Conservation (phyloP, 2,113 vertebrate genomes). For the Anolis sagrei region DNA sequence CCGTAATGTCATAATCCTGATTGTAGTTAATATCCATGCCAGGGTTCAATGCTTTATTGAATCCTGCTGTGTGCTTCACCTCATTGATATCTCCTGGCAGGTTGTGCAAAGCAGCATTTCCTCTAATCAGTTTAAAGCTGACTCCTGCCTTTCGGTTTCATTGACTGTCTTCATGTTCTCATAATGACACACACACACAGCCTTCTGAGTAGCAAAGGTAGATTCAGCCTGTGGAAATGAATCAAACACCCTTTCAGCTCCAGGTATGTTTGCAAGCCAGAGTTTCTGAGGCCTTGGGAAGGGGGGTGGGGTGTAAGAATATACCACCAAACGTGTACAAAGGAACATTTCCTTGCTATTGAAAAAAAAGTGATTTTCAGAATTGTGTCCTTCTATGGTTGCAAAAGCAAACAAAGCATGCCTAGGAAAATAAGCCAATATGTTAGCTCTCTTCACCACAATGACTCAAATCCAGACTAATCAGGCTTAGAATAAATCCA, state of each 20-base stretch:
- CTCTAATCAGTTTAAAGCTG: neutral
- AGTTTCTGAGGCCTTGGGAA: neutral
- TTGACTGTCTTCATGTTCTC: neutral
- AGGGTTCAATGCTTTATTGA: neutral
- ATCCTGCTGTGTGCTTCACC: constrained; percentile 4
- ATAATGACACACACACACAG: neutral
- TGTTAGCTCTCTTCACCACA: neutral
- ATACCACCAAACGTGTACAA: neutral
- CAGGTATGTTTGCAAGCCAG: neutral
- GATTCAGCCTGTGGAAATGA: neutral
- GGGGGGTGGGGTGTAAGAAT: neutral
- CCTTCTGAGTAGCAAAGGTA: neutral
- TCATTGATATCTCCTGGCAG: neutral
- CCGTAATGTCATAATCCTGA: neutral
- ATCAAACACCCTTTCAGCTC: accelerated
- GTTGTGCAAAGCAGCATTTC: constrained; percentile 3
- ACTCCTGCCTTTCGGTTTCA: neutral
- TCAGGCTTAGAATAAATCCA: neutral
- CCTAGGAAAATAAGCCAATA: neutral
- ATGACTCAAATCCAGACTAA: neutral
- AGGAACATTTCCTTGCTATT: neutral
- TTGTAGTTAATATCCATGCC: neutral
- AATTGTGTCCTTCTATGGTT: no score
- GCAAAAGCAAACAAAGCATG: neutral
- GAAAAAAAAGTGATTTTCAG: accelerated